These are phyloP conservation scores for Hyposmocoma kahamanoa DNA, from an alignment of 1,140 invertebrate species.

Conservation along the genomic window DNA sequence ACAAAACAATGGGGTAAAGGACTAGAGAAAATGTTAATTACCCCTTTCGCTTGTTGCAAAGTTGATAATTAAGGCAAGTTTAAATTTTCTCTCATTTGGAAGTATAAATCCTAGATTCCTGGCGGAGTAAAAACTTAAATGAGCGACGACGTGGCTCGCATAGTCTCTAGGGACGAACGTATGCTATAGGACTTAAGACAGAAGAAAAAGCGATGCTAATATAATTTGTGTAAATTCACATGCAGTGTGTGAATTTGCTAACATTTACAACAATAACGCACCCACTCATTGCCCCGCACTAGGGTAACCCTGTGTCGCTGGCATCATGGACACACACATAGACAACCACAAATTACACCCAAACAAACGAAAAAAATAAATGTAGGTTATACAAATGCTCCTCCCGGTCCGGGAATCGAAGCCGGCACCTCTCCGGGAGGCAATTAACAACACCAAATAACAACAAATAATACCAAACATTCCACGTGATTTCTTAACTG, in stretches of 20 bases:
- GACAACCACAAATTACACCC: no score
- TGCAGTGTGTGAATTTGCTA: not conserved
- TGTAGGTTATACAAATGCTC: no score
- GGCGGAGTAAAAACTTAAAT: conserved; percentile 38
- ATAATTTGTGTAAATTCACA: not conserved
- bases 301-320: no score
- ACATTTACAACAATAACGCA: not conserved
- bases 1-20: no score
- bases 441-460: no score
- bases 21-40: conserved; percentile 23
- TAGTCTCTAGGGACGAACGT: conserved; percentile 12
- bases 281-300: not conserved
- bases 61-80: conserved; percentile 14
- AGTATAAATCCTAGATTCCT: conserved; percentile 29
- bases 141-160: conserved; percentile 28
- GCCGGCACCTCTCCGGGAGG: no score
- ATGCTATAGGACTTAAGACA: not conserved
- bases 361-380: no score
- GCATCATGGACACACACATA: no score
- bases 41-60: conserved; percentile 11
- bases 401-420: no score
- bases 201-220: not conserved
- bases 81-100: conserved; percentile 35
- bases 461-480: no score
- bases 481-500: no score